Base-by-base conservation (phyloP, 2,888 invertebrate genomes). In the Andricus curvator region DNA sequence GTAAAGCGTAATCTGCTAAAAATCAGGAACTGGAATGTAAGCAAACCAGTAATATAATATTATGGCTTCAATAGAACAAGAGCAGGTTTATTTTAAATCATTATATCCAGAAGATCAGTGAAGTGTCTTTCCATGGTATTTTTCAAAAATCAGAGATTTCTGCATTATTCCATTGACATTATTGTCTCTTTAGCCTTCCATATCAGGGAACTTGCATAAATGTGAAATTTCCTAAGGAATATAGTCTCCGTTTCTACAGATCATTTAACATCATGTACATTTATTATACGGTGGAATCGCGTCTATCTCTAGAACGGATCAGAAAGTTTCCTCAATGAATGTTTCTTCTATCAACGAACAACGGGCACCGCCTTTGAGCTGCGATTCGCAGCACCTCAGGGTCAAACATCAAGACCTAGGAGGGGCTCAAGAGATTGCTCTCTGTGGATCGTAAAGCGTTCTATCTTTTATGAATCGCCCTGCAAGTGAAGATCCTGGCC, bases 341-440 rank as follows among this genome's bases (percentile, higher is more conserved):
- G 74, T 74, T 74, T 74, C 74, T 74, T 74, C 74, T 74, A 56
- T 74, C 74, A 74, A 74, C 56, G 74, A 74, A 74, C 74, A 74
- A 56, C 74, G 56, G 74, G 56, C 74, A 74, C 74, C 74, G 74
- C 74, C 74, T 74, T 74, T 74, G 74, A 74, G 74, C 56, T 33
- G 74, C 74, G 74, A 74, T 74, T 74, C 56, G 74, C 56, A 74
- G 74, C 74, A 74, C 74, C 74, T 60, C 74, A 74, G 74, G 74
- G 74, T 74, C 74, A 74, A 74, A 74, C 74, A 74, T 74, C 74
- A 74, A 74, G 56, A 74, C 74, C 74, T 74, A 74, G 74, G 74
- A 74, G 74, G 74, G 74, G 74, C 74, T 74, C 70, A 33, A 70
- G 74, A 74, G 74, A 74, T 74, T 74, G 74, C 74, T 74, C 74